These are phyloP conservation scores for Cheiracanthium punctorium DNA, from an alignment of 2,888 invertebrate species.

Conservation along the genomic window DNA sequence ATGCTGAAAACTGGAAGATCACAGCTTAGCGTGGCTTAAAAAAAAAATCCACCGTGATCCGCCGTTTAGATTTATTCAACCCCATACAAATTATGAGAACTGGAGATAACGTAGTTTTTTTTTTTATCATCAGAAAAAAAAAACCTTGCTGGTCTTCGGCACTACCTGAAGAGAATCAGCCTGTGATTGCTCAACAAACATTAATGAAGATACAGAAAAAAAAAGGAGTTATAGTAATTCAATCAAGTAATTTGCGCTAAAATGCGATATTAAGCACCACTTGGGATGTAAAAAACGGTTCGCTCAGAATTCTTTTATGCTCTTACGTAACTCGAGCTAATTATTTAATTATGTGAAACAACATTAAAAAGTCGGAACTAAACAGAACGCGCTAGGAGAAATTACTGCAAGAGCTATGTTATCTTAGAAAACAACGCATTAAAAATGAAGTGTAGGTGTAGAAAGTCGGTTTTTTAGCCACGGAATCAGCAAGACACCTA, in stretches of 20 bases:
- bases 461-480: not conserved
- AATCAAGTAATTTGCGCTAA: slow-evolving; percentile 66
- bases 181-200: slow-evolving; percentile 54
- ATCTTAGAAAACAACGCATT: not conserved
- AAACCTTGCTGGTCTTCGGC: not conserved
- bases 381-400: not conserved
- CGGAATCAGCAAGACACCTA: not conserved
- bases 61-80: slow-evolving; percentile 3
- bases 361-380: not conserved
- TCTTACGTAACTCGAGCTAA: not conserved
- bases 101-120: not conserved
- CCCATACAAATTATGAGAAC: not conserved
- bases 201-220: slow-evolving; percentile 40
- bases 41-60: not conserved
- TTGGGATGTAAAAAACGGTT: slow-evolving; percentile 27
- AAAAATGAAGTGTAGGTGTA: not conserved
- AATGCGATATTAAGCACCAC: slow-evolving; percentile 59
- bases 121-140: not conserved
- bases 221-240: slow-evolving; percentile 41
- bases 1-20: not conserved
- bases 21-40: not conserved
- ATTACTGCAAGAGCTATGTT: not conserved
- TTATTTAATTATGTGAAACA: slow-evolving; percentile 17
- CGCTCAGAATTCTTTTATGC: not conserved
- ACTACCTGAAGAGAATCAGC: slow-evolving; percentile 34